Percentiles rank a stretch among this genome's conserved stretches.
Evolutionary conservation across 1,140 invertebrate genomes (phyloP).

Genomic region (Drosophila funebris): DNA sequence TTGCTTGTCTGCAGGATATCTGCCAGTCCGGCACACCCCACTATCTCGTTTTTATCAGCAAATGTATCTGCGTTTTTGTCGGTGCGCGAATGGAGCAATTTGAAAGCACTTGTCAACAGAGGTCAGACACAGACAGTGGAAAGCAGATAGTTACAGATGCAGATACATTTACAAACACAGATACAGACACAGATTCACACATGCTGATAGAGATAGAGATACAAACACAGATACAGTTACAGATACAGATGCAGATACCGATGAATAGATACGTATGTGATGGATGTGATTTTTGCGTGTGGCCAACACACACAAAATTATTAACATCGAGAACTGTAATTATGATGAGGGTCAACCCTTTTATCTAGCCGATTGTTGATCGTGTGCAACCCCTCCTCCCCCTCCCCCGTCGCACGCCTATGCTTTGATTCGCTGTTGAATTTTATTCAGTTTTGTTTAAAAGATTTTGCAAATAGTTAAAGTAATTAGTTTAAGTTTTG

Average conservation of each 20-base stretch:
- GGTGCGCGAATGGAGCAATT: constrained; percentile 25
- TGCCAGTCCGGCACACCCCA: background rate
- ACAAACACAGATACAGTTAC: constrained; percentile 4
- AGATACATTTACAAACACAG: constrained; percentile 28
- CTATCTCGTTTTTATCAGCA: constrained; percentile 39
- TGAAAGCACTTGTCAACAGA: constrained; percentile 56
- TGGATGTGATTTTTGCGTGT: constrained; percentile 43
- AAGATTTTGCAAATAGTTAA: constrained; percentile 9
- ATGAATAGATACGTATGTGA: background rate
- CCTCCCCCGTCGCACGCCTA: background rate
- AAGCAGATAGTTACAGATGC: constrained; percentile 9
- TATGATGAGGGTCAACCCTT: constrained; percentile 5
- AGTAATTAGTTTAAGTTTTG: constrained; percentile 22
- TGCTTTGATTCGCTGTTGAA: background rate
- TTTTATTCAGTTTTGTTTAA: background rate
- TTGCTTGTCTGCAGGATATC: background rate
- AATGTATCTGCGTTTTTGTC: constrained; percentile 53
- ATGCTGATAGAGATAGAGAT: constrained; percentile 19
- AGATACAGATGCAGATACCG: background rate
- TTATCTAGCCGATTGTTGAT: background rate
- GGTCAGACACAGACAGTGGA: constrained; percentile 52
- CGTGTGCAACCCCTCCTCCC: background rate
- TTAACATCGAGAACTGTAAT: background rate
- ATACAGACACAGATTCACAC: too few relatives aligned
- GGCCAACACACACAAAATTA: constrained; percentile 1